Base-by-base conservation (phyloP, 1,140 invertebrate genomes). In the Bombus confusus region DNA sequence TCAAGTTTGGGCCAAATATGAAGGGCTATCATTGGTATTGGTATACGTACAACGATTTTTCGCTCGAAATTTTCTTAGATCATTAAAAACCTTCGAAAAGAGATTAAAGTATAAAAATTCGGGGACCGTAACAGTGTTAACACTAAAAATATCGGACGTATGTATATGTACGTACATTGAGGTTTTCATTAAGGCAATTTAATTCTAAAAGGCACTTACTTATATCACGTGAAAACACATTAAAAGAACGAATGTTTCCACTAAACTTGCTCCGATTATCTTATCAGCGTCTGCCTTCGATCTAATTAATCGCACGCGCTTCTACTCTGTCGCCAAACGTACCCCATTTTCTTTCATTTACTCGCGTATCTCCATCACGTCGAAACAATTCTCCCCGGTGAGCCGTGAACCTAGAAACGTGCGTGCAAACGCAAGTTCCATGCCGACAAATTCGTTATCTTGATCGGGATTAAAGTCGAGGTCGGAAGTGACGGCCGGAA, bases 381-480 rank as follows among this genome's bases (percentile, higher is more conserved):
- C 52, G 5, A 37, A 75, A 52, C 22, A 13, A 25, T 52, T 34
- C 25, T 25, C 1, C 6, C 25, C 47, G 8, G 4, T 3, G 8
- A 15, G 28, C 12, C 18, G n/a, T n/a, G 47, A 34, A 57, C 8
- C 0, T 34, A 31, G 43, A 28, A 64, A 64, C 6, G 69, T 80
- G 64, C 83, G 64, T 78, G 83, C 76, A 28, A 78, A 68, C 47
- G 31, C 22, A 25, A 62, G 8, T 25, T 31, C 22, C 41, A 10
- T 25, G 31, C 28, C 71, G 39, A 41, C 64, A 28, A 72, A 85
- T 80, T 52, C 37, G 28, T 37, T 74, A 85, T 80, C 83, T 74
- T 74, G 69, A 74, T 80, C 78, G 39, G 69, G 41, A 73, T 85
- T 80, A 73, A 74, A 79, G 68, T 22, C 34, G 25, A 15, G 6